Base-by-base conservation (phyloP, 2,888 invertebrate species). In the Timandra comae region DNA sequence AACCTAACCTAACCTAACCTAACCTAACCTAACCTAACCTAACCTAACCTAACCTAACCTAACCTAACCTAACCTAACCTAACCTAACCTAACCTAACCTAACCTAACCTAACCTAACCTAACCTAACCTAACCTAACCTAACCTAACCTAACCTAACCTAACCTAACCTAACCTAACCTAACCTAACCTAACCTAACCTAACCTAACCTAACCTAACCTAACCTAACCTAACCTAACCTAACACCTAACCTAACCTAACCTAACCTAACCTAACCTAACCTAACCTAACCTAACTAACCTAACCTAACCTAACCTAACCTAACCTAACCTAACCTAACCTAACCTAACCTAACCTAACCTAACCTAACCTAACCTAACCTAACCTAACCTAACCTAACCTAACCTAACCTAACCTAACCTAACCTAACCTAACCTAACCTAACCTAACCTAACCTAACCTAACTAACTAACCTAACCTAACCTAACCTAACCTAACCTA, bases 401-500 rank as follows among this genome's bases (percentile, higher is more conserved):
- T 39, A 45, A 45, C 39, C 41, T 37, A 45, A 45, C 41, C 41
- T 40, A 45, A 42, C 41, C 41, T 37, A 46, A 46, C 42, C 42
- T 45, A 45, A 45, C 45, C 42, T 41, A 45, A 41, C 41, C 44
- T 45, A 45, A 45, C 41, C 41, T 36, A 44, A 44, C 41, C 35
- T 32, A 34, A 37, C 35, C 35, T 21, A 34, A 39, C 39, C 41
- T 38, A 43, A 44, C 41, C 41, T 39, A 45, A 45, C 41, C 41
- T 39, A 45, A 41, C 41, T 37, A 46, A 40, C 42, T 38, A 46
- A 42, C 42, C 42, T 45, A 45, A 41, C 41, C 39, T 38, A 44
- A 45, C 41, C 41, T 37, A 45, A 39, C 41, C 44, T 41, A 45
- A 45, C 44, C 44, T 41, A 45, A 45, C 44, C 44, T 38, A 41